Base-by-base conservation (phyloP, 2,797 vertebrate species). In the Steatocranus sp. region DNA sequence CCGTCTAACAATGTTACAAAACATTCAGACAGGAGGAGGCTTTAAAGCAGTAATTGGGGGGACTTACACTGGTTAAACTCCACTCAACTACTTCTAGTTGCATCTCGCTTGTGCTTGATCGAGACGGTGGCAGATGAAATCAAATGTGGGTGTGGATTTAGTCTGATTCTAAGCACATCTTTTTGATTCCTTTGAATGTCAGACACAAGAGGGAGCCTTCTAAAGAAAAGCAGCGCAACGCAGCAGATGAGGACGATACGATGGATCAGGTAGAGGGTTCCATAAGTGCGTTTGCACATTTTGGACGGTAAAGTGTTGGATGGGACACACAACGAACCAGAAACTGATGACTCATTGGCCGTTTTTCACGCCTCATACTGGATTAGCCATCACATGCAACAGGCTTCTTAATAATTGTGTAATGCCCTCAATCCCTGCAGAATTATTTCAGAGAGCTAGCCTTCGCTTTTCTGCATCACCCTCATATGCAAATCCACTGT, bases 1-100 rank as follows among this genome's bases (percentile, higher is more conserved):
- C 95, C 94, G 91, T 94, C 93, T 92, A 94, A 95, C 93, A 95
- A 94, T 93, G 94, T 96, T 95, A 93, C 94, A 93, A 94, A 95
- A 95, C 93, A 94, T 94, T 94, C 93, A 94, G 95, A 95, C 94
- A 95, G 92, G 92, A 93, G 92, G 90, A 92, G 93, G 93, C 87
- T 94, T 95, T 94, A 91, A 92, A 91, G 91, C 93, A 88, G 92
- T 94, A 93, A 93, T 95, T 95, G 93, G 94, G 90, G 88, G 94
- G 93, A 92, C 92, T 94, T 95, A 95, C 70, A 75, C 85, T 83
- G 91, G 90, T 88, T 91, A 92, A 94, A 91, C 92, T 90, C 85
- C 30, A 25, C 92, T 94, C 92, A 92, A 84, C 85, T 87, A 82
- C 93, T 90, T 90, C 88, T 86, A 87, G 93, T 91, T 91, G 87